These are phyloP conservation scores for Dendroctonus valens DNA, from an alignment of 1,140 invertebrate species.

Conservation along the genomic window DNA sequence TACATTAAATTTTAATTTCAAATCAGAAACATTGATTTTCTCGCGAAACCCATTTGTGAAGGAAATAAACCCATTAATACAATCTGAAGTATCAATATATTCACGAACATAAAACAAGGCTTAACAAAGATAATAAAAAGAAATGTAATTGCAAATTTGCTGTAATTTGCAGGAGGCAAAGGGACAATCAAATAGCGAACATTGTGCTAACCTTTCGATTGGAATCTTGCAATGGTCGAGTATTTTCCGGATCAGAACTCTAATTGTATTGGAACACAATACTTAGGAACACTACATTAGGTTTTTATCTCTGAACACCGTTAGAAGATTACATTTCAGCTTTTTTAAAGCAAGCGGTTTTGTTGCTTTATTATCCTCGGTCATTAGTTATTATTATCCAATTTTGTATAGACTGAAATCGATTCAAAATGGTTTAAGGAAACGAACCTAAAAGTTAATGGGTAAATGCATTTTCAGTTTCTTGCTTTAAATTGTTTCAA, in stretches of 20 bases:
- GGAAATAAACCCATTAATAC: no score
- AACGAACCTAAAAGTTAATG: no score
- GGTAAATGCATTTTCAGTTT: no score
- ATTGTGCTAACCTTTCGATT: conserved; percentile 11
- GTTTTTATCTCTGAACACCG: conserved; percentile 12
- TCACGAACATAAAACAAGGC: neutral
- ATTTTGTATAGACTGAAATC: no score
- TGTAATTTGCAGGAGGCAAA: conserved; percentile 7
- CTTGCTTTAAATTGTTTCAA: no score
- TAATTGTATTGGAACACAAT: conserved; percentile 15
- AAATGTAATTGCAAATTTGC: conserved; percentile 3
- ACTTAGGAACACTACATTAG: conserved; percentile 13
- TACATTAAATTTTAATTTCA: neutral
- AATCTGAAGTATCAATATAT: no score
- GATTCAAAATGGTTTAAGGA: no score
- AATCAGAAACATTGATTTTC: neutral
- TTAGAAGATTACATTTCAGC: no score
- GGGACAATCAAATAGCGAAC: conserved; percentile 12
- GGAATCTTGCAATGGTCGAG: conserved; percentile 10
- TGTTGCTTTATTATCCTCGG: no score
- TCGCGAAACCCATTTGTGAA: no score
- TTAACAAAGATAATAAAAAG: neutral
- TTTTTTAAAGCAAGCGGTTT: no score
- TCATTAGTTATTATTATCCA: no score
- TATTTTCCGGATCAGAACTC: conserved; percentile 9